Percentiles rank a stretch among this genome's conserved stretches.
Conservation (phyloP, 2,888 invertebrate genomes). For the Archips xylosteana region DNA sequence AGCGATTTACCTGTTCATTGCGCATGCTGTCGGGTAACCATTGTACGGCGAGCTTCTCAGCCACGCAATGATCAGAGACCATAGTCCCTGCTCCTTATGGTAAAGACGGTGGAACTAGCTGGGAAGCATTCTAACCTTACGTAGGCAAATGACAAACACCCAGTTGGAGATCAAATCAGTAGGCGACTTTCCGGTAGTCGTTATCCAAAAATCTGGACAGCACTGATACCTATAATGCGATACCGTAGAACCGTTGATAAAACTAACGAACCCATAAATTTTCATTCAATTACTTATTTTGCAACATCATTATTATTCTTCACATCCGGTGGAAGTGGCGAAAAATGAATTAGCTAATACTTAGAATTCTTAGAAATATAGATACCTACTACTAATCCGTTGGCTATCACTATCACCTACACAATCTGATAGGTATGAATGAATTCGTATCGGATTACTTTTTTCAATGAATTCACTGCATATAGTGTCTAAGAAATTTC, state of each 20-base stretch:
- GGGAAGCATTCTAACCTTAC: too few relatives aligned
- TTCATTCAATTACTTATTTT: background rate
- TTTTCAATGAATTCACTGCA: background rate
- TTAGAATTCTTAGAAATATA: background rate
- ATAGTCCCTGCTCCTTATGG: too few relatives aligned
- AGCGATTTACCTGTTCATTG: too few relatives aligned
- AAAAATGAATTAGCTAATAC: background rate
- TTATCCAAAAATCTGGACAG: background rate
- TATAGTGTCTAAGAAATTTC: background rate
- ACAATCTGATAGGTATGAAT: constrained; percentile 5
- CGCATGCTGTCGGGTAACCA: too few relatives aligned
- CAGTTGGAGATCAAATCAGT: background rate
- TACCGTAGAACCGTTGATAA: background rate
- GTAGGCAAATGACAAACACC: background rate
- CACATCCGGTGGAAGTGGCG: background rate
- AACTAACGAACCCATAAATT: background rate
- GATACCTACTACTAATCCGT: constrained; percentile 4
- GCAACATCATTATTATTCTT: background rate
- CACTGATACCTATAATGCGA: background rate
- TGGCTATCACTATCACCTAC: constrained; percentile 4
- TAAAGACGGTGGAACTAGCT: too few relatives aligned
- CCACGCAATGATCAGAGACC: too few relatives aligned
- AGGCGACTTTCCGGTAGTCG: background rate
- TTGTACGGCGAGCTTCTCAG: too few relatives aligned
- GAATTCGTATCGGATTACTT: constrained; percentile 7